phyloP scores from a whole-genome alignment of 2,888 invertebrate genomes.

The Microctonus brassicae region DNA sequence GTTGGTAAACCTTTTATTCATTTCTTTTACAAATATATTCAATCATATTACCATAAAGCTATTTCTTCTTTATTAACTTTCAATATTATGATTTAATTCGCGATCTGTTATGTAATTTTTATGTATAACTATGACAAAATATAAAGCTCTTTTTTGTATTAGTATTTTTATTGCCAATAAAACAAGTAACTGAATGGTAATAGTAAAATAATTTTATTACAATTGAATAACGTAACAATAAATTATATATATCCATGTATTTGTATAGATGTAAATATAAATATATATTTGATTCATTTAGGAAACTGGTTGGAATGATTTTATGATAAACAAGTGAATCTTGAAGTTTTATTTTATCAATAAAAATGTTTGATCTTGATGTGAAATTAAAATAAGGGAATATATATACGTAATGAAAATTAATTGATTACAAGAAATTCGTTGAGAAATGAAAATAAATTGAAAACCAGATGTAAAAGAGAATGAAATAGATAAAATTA shows the following conservation, averaged over 20 bases:
- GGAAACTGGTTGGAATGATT: not conserved
- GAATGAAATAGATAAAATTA: not conserved
- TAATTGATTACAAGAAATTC: not conserved
- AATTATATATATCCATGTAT: no score
- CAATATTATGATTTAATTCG: no score
- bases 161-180: no score
- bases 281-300: no score
- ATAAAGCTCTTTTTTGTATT: no score
- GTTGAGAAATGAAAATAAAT: not conserved
- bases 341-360: constrained; percentile 10
- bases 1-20: not conserved
- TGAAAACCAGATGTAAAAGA: not conserved
- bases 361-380: no score
- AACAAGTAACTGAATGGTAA: no score
- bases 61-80: not conserved
- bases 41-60: not conserved
- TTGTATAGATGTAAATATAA: no score
- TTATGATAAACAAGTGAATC: constrained; percentile 11
- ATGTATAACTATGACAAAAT: no score
- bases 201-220: no score
- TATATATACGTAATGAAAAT: not conserved
- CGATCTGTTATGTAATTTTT: no score
- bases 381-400: not conserved
- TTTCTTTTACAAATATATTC: not conserved
- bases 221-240: no score